Conservation (phyloP, 2,113 vertebrate genomes). For the Antechinus flavipes region DNA sequence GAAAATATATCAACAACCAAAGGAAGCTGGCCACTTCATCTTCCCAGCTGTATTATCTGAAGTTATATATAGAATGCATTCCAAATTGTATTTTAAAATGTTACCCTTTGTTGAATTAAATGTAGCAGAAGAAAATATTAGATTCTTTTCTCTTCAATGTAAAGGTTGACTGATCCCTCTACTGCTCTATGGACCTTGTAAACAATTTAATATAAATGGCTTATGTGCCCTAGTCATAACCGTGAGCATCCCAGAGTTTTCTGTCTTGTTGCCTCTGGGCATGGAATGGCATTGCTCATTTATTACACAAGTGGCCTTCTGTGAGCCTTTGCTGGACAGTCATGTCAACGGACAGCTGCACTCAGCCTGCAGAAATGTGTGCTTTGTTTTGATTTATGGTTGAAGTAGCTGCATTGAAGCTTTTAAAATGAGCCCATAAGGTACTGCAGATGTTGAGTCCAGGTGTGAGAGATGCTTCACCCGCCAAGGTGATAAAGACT, state of each 20-base stretch:
- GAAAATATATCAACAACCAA: not conserved
- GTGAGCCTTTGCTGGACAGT: slow-evolving; percentile 40
- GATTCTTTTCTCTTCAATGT: slow-evolving; percentile 8
- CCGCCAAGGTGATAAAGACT: slow-evolving; percentile 66
- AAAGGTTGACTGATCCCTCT: not conserved
- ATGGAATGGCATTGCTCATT: slow-evolving; percentile 16
- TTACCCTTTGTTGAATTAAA: slow-evolving; percentile 10
- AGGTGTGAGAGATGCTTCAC: slow-evolving; percentile 60
- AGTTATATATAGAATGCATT: slow-evolving; percentile 23
- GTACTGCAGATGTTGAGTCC: slow-evolving; percentile 51
- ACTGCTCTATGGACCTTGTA: slow-evolving; percentile 25
- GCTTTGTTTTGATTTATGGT: slow-evolving; percentile 64
- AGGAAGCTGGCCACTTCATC: not conserved
- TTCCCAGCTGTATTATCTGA: not conserved
- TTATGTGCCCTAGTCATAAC: slow-evolving; percentile 21
- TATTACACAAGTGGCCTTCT: slow-evolving; percentile 49
- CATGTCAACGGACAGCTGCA: slow-evolving; percentile 36
- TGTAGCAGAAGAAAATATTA: slow-evolving; percentile 22
- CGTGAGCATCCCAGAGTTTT: not conserved
- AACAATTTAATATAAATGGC: slow-evolving; percentile 41
- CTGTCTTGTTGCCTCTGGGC: slow-evolving; percentile 2
- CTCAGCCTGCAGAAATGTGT: not conserved
- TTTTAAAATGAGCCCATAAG: slow-evolving; percentile 26
- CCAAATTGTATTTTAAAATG: slow-evolving; percentile 24
- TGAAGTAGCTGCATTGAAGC: slow-evolving; percentile 56